Evolutionary conservation across 2,113 vertebrate species (phyloP), one percentile per base, ranked within the genome.

Genomic region (Stegastes partitus): DNA sequence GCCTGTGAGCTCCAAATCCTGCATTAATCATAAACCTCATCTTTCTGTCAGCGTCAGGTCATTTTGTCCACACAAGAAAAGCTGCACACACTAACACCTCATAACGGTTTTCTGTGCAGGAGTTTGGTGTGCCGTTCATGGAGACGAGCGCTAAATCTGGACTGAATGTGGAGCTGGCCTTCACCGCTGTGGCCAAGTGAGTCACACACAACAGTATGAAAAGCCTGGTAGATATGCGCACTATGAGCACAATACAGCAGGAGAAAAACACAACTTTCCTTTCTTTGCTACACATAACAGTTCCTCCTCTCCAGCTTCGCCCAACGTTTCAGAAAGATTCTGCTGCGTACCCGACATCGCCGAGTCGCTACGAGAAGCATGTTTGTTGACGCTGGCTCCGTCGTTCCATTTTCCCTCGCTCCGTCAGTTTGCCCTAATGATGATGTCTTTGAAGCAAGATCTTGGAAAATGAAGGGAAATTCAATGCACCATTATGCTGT

Each of bases 101-200:
- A 62, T 19, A n/a, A 62, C 61, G 59, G 82, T 23, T 66, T 21
- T 84, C 16, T 74, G 12, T 84, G 21, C 91, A 99, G 97, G 97
- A 98, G 71, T 99, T 96, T 0, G 96, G 97, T 0, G 96, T 99
- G 56, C 97, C 98, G 61, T 99, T 97, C 79, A 98, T 99, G 97
- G 98, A 99, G 93, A 99, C 97, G 55, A 99, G 98, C 0, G 97
- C 97, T 51, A 98, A 96, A 91, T 96, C 94, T 0, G 97, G 98
- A 72, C 93, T 98, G 85, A 99, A 99, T 0, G 97, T 99, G 47
- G 97, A 99, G 50, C 80, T 99, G 86, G 96, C 97, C 0, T 99
- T 99, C 94, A 97, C 90, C 21, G 98, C 97, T 58, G 96, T 97
- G 0, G 97, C 97, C 62, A 99, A 97, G 97, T 99, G 87, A 97